Evolutionary conservation across 1,140 invertebrate species (phyloP).

Genomic region (Drosophila pachea): DNA sequence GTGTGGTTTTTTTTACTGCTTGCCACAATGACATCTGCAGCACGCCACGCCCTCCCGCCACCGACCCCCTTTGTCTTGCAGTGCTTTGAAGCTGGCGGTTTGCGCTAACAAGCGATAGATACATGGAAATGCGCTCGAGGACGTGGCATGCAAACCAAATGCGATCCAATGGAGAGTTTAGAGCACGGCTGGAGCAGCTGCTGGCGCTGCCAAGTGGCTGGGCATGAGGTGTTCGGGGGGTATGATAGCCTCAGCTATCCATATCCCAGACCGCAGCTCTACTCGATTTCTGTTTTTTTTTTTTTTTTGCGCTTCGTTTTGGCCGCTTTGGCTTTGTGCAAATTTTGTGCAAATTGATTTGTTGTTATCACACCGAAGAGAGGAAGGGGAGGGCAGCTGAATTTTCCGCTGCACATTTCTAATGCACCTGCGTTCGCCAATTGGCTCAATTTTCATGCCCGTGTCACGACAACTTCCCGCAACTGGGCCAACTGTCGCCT

Average conservation of each 20-base stretch:
- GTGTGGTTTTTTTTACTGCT: slow-evolving; percentile 9
- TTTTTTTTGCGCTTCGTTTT: neutral
- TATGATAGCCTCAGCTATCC: too few species aligned
- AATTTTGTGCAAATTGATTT: slow-evolving; percentile 77
- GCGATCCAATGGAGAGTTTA: slow-evolving; percentile 15
- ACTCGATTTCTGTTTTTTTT: slow-evolving; percentile 2
- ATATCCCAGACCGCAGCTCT: slow-evolving; percentile 30
- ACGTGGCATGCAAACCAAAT: slow-evolving; percentile 74
- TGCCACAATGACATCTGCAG: slow-evolving; percentile 59
- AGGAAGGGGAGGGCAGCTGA: slow-evolving; percentile 1
- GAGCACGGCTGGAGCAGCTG: neutral
- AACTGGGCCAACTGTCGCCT: slow-evolving; percentile 69
- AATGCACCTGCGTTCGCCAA: slow-evolving; percentile 69
- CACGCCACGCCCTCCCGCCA: slow-evolving; percentile 12
- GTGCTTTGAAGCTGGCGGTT: slow-evolving; percentile 49
- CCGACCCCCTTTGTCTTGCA: slow-evolving; percentile 11
- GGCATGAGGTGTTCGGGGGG: too few species aligned
- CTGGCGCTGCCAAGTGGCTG: neutral
- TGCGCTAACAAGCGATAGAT: slow-evolving; percentile 67
- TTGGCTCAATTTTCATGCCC: slow-evolving; percentile 71
- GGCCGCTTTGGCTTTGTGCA: slow-evolving; percentile 49
- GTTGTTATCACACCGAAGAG: slow-evolving; percentile 63
- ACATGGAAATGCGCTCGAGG: slow-evolving; percentile 73
- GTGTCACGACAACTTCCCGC: slow-evolving; percentile 64
- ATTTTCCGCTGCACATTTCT: slow-evolving; percentile 61